Percentiles rank a stretch among this genome's conserved stretches.
Conservation (phyloP, 2,797 vertebrate species). For the Urocyon cinereoargenteus region DNA sequence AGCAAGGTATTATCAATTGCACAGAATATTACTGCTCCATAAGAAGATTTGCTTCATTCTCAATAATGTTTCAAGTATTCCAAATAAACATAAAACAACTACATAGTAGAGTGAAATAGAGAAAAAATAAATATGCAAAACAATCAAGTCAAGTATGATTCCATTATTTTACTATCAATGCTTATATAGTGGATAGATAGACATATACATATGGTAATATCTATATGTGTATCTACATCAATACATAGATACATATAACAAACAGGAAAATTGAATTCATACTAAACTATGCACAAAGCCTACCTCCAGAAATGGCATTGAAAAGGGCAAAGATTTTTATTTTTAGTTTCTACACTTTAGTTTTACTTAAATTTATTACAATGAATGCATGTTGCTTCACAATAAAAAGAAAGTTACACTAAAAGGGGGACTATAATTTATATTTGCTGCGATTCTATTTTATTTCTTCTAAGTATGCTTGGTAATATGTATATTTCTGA, state of each 20-base stretch:
- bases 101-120: neutral
- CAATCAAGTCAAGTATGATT: neutral
- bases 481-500: neutral
- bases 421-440: constrained; percentile 9
- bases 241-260: neutral
- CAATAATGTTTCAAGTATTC: constrained; percentile 82
- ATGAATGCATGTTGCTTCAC: neutral
- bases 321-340: neutral
- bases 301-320: neutral
- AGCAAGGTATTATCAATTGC: constrained; percentile 76
- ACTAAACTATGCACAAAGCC: neutral
- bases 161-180: constrained; percentile 16
- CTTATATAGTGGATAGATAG: neutral
- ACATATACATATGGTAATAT: neutral
- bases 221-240: neutral
- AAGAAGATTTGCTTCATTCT: constrained; percentile 82
- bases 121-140: neutral
- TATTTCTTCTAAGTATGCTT: neutral
- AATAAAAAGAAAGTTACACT: neutral
- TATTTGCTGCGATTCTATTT: constrained; percentile 1
- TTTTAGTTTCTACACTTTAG: neutral
- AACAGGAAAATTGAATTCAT: neutral
- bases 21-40: constrained; percentile 77
- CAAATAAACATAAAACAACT: constrained; percentile 68
- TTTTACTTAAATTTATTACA: constrained; percentile 1